A percentile compares a stretch with the other conserved stretches of the same genome.
Evolutionary conservation across 35 echinoderm and acorn worm species (phyloP).

Genomic region (Ophioderma brevispina): DNA sequence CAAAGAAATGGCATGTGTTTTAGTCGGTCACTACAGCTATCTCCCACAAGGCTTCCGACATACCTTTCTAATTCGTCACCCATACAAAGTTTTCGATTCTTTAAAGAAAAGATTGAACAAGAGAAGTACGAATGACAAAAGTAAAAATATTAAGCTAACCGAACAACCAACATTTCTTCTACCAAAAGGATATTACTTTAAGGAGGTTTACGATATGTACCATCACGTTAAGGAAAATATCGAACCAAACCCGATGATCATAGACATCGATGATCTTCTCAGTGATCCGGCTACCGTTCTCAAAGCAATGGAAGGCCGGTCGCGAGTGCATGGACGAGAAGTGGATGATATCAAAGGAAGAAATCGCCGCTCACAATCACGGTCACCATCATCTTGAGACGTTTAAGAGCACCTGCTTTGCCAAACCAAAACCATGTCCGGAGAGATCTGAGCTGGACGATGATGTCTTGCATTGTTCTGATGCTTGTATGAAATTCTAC

Average conservation of each 20-base stretch:
- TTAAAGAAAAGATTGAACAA: neutral
- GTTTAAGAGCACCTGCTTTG: too few species aligned
- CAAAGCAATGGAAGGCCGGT: neutral
- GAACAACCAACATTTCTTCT: too few species aligned
- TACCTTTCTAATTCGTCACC: neutral
- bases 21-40: neutral
- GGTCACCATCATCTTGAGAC: too few species aligned
- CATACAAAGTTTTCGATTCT: neutral
- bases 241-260: constrained; percentile 21
- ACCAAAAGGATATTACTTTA: neutral
- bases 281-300: neutral
- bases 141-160: too few species aligned
- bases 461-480: too few species aligned
- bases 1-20: neutral
- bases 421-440: too few species aligned
- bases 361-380: too few species aligned
- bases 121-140: too few species aligned
- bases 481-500: too few species aligned
- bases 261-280: constrained; percentile 42
- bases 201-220: constrained; percentile 26
- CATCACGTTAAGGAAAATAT: constrained; percentile 11
- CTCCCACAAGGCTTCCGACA: neutral
- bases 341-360: constrained; percentile 5
- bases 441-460: too few species aligned
- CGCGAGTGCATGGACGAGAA: neutral